Evolutionary conservation across 2,113 vertebrate species (phyloP).

Genomic region (Gulo gulo): DNA sequence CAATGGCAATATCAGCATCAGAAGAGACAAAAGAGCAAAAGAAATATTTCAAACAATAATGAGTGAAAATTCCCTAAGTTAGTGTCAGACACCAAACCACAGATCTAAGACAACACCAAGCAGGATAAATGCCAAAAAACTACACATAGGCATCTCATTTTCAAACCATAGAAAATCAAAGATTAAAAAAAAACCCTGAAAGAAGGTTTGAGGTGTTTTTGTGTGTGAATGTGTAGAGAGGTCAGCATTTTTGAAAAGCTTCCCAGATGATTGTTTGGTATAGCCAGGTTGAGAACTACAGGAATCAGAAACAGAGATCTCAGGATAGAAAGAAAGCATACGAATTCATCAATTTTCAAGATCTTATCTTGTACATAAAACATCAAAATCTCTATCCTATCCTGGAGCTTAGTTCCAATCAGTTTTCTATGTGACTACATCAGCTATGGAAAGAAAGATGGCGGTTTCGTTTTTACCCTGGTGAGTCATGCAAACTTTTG

Average conservation of each 20-base stretch:
- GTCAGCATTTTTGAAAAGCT: not conserved
- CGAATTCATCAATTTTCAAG: not conserved
- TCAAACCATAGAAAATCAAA: not conserved
- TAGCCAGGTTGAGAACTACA: not conserved
- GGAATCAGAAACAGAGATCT: not conserved
- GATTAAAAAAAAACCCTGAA: not conserved
- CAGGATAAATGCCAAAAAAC: not conserved
- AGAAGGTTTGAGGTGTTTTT: not conserved
- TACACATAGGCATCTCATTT: not conserved
- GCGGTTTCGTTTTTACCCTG: not conserved
- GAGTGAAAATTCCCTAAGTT: not conserved
- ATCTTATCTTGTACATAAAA: not conserved
- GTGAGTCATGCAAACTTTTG: conserved; percentile 10
- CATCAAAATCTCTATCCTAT: not conserved
- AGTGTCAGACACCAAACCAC: not conserved
- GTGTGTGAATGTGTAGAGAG: not conserved
- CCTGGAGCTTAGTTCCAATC: not conserved
- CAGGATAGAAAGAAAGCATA: not conserved
- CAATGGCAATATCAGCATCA: too few species aligned
- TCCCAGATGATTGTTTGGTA: not conserved
- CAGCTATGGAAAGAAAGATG: conserved; percentile 1
- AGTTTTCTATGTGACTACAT: not conserved
- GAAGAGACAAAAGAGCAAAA: not conserved
- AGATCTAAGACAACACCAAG: not conserved
- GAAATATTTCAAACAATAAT: not conserved